Percentiles rank a stretch among this genome's conserved stretches.
Evolutionary conservation across 1,140 invertebrate species (phyloP).

Genomic region (Procambarus clarkii): DNA sequence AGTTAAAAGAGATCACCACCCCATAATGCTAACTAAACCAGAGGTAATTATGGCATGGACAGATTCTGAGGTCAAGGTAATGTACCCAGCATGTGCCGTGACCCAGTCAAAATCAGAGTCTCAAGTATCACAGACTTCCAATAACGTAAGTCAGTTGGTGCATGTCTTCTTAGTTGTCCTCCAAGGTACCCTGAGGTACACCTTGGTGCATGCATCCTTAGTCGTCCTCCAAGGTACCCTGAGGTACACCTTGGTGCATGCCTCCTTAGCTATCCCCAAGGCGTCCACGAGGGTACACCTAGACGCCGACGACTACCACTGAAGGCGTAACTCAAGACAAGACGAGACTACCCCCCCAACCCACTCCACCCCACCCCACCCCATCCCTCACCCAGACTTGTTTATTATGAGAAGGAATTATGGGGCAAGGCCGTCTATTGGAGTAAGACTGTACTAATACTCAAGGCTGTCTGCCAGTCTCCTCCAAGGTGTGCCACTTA

Average conservation of each 20-base stretch:
- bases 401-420: background rate
- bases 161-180: background rate
- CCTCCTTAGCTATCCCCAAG: background rate
- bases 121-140: too few species aligned
- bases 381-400: background rate
- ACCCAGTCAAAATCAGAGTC: too few species aligned
- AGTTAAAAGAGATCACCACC: too few species aligned
- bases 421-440: background rate
- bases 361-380: background rate
- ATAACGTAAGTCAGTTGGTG: background rate
- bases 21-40: too few species aligned
- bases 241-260: background rate
- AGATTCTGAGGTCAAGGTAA: too few species aligned
- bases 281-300: background rate
- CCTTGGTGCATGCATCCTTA: background rate
- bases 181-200: background rate
- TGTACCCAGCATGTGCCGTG: too few species aligned
- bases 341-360: background rate
- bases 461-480: background rate
- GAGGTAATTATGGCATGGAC: too few species aligned
- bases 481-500: background rate
- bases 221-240: background rate
- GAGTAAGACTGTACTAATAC: background rate
- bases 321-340: background rate
- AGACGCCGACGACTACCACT: too few species aligned